Evolutionary conservation across 2,888 invertebrate species (phyloP).

Genomic region (Meiosimyza platycephala): DNA sequence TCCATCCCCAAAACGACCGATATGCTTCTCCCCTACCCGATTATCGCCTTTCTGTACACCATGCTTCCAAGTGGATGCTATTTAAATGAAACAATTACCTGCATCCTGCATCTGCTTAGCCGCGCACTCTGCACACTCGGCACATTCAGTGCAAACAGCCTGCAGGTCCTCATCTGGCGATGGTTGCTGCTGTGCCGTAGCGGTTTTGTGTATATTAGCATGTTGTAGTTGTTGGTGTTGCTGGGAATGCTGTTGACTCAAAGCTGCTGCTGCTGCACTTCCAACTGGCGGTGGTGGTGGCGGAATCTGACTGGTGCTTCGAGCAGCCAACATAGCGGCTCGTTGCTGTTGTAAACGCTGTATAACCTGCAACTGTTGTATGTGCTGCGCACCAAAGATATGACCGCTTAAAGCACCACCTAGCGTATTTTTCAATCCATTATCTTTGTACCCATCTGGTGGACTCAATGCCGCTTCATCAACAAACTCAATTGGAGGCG

Average conservation of each 20-base stretch:
- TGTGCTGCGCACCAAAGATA: slow-evolving; percentile 75
- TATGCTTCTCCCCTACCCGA: too few species aligned
- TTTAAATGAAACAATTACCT: slow-evolving; percentile 53
- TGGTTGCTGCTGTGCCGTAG: slow-evolving; percentile 45
- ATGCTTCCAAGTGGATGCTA: too few species aligned
- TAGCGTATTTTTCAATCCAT: slow-evolving; percentile 75
- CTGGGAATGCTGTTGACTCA: slow-evolving; percentile 36
- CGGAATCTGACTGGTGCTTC: slow-evolving; percentile 55
- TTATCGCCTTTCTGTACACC: too few species aligned
- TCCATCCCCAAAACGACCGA: too few species aligned
- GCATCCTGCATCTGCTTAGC: slow-evolving; percentile 66
- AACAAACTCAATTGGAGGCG: slow-evolving; percentile 78
- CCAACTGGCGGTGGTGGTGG: slow-evolving; percentile 52
- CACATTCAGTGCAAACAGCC: slow-evolving; percentile 66
- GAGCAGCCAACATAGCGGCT: slow-evolving; percentile 68
- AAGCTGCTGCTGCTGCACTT: slow-evolving; percentile 38
- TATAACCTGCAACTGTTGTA: slow-evolving; percentile 73
- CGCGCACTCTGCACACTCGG: slow-evolving; percentile 67
- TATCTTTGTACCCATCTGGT: slow-evolving; percentile 91
- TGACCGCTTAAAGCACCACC: slow-evolving; percentile 73
- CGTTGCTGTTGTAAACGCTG: slow-evolving; percentile 74
- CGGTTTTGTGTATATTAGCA: slow-evolving; percentile 29
- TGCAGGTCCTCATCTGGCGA: slow-evolving; percentile 61
- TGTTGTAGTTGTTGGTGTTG: slow-evolving; percentile 40
- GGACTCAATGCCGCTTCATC: slow-evolving; percentile 89